Evolutionary conservation across 2,797 vertebrate species (phyloP).

Genomic region (Ptychobarbus kaznakovi): DNA sequence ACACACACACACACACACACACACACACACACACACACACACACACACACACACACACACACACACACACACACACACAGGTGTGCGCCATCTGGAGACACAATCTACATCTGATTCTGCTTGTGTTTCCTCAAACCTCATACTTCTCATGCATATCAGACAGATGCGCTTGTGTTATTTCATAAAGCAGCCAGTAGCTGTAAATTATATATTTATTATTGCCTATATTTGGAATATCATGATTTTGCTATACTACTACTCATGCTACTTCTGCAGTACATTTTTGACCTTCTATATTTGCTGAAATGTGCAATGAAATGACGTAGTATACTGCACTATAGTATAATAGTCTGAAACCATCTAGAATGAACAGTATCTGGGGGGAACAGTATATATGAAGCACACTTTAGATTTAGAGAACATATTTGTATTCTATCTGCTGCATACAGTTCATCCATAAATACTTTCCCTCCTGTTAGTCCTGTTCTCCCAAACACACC

Average conservation of each 20-base stretch:
- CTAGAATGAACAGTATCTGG: not conserved
- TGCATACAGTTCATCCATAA: not conserved
- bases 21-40: too few species aligned
- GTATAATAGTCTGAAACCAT: not conserved
- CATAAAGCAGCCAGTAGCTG: not conserved
- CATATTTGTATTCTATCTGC: constrained; percentile 18
- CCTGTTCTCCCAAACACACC: constrained; percentile 32
- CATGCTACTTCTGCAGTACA: not conserved
- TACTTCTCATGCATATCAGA: constrained; percentile 16
- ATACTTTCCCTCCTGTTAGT: constrained; percentile 17
- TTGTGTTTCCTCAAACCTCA: constrained; percentile 13
- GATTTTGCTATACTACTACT: too few species aligned
- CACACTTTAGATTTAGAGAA: not conserved
- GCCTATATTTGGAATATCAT: not conserved
- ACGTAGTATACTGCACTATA: not conserved
- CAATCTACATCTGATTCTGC: constrained; percentile 12
- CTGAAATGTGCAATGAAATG: not conserved
- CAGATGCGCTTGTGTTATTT: not conserved
- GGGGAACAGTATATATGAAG: not conserved
- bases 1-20: too few species aligned
- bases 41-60: too few species aligned
- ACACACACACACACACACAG: too few species aligned
- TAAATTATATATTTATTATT: not conserved
- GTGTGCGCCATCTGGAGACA: constrained; percentile 17
- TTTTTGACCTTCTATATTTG: not conserved